Evolutionary conservation across 2,797 vertebrate genomes (phyloP).

Genomic region (Acanthis flammea): DNA sequence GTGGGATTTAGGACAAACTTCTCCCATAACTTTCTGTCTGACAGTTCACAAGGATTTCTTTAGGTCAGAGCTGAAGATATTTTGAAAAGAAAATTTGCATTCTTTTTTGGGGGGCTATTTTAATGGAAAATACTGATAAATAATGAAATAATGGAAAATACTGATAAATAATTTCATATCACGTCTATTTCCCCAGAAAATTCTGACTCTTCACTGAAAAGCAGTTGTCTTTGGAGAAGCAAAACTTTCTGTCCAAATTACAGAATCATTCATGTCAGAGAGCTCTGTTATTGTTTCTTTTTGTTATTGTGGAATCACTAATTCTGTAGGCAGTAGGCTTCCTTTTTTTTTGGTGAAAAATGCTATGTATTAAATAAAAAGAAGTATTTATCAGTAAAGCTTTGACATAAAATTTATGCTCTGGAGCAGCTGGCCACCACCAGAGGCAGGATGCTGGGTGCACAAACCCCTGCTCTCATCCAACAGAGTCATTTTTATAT

Average conservation of each 20-base stretch:
- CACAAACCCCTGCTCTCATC: background rate
- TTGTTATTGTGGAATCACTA: background rate
- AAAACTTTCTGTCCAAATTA: background rate
- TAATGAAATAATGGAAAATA: background rate
- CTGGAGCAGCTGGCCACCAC: slow-evolving; percentile 47
- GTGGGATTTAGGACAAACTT: background rate
- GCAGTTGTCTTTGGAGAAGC: background rate
- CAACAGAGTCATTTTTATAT: slow-evolving; percentile 39
- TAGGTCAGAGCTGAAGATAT: background rate
- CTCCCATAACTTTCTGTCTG: background rate
- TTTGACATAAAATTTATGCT: slow-evolving; percentile 5
- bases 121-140: background rate
- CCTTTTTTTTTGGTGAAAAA: background rate
- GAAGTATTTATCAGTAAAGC: background rate
- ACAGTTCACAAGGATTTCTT: background rate
- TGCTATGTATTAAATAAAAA: background rate
- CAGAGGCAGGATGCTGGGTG: slow-evolving; percentile 37
- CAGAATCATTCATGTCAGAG: background rate
- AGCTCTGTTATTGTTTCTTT: background rate
- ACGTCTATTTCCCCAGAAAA: background rate
- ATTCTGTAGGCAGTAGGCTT: background rate
- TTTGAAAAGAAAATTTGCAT: background rate
- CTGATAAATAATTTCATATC: background rate
- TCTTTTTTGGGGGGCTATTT: background rate
- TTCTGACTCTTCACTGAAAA: background rate